phyloP scores from a whole-genome alignment of 2,113 vertebrate genomes.

The Melanocharis versteri region DNA sequence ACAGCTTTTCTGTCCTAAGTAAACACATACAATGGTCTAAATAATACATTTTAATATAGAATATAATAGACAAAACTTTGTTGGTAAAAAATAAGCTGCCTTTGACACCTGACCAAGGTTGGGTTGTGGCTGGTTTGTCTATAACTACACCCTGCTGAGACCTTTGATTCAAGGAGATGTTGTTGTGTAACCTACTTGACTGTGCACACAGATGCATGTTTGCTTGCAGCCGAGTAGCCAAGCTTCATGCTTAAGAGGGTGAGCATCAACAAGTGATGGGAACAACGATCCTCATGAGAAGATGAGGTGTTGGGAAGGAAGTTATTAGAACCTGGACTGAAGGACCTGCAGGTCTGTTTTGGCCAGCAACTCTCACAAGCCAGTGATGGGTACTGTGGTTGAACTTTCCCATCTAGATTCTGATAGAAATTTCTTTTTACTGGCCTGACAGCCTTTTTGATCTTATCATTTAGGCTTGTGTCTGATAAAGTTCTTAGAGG shows the following conservation, averaged over 20 bases:
- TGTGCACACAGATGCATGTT: conserved; percentile 2
- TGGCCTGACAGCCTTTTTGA: neutral
- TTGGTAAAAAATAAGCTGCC: neutral
- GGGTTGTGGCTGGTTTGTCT: neutral
- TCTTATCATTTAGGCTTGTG: neutral
- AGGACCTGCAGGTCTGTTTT: conserved; percentile 26
- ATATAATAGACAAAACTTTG: neutral
- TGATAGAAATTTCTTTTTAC: neutral
- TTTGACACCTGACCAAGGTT: neutral
- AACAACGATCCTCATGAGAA: conserved; percentile 11
- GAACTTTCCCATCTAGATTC: conserved; percentile 1
- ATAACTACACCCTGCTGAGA: neutral
- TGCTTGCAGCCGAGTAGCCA: conserved; percentile 30
- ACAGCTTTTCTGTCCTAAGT: neutral
- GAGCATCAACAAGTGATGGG: conserved; percentile 4
- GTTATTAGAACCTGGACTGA: neutral
- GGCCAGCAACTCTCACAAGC: neutral
- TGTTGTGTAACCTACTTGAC: neutral
- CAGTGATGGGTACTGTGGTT: neutral
- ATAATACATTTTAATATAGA: neutral
- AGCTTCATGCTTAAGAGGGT: conserved; percentile 26
- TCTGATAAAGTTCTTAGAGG: neutral
- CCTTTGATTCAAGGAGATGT: neutral
- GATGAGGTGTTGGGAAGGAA: neutral
- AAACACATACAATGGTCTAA: neutral